Conservation (phyloP, 1,140 invertebrate species). For the Danaus melanippus region DNA sequence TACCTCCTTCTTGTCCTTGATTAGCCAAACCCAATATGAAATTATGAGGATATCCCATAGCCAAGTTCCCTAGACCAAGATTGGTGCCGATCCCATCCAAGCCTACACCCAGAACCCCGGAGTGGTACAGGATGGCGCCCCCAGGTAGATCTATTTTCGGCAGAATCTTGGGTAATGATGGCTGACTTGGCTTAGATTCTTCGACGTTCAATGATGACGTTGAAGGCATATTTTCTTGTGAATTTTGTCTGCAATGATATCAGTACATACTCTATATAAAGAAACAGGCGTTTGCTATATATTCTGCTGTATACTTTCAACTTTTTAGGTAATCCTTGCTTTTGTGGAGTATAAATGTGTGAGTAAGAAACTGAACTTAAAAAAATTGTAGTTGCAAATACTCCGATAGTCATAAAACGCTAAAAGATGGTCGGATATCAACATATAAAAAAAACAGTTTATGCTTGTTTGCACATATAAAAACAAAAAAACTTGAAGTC, state of each 20-base stretch:
- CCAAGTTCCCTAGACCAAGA: conserved; percentile 51
- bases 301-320: too few species aligned
- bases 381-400: too few species aligned
- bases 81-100: conserved; percentile 52
- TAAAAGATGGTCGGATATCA: too few species aligned
- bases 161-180: conserved; percentile 42
- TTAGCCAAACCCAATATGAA: conserved; percentile 61
- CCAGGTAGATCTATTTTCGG: conserved; percentile 58
- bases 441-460: too few species aligned
- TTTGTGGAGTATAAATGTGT: background rate
- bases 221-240: conserved; percentile 36
- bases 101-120: conserved; percentile 42
- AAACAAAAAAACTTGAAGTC: too few species aligned
- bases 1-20: conserved; percentile 59
- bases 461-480: too few species aligned
- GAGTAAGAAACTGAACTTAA: background rate
- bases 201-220: conserved; percentile 54
- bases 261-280: too few species aligned
- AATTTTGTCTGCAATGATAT: conserved; percentile 32
- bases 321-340: too few species aligned
- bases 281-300: too few species aligned
- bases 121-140: conserved; percentile 57
- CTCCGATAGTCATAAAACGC: too few species aligned
- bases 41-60: conserved; percentile 60
- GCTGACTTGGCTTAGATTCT: conserved; percentile 45